Evolutionary conservation across 2,113 vertebrate species (phyloP), one percentile per base, ranked within the genome.

Genomic region (Heterotilapia buettikoferi): DNA sequence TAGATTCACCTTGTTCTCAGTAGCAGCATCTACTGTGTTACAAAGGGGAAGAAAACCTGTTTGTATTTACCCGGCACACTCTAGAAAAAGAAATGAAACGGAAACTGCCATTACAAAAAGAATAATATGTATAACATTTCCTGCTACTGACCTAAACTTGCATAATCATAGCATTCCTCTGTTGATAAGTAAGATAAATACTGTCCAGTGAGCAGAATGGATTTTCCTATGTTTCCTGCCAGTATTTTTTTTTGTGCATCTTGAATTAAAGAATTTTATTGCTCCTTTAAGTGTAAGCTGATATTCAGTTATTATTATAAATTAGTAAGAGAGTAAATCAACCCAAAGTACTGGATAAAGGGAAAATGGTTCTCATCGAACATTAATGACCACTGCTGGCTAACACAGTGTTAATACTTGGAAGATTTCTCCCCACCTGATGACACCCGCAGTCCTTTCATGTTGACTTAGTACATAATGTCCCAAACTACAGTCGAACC

Each of bases 151-250:
- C 82, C 87, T 91, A 71, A 66, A 61, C 80, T 85, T 90, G 86
- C 18, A 14, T 85, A 85, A 90, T 80, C 33, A 3, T 52, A 38
- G 29, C 83, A 82, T 91, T 89, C 91, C 84, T 86, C 9, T 83
- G 50, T 59, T 61, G 9, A 56, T 79, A 86, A 87, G 89, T 87
- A 88, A 92, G 83, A 40, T 33, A 59, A 13, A 84, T 92, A 93
- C 89, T 91, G 87, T 92, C 89, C 56, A 86, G 76, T 88, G 86
- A 84, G 63, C 87, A 21, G 10, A 63, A 86, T 68, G 85, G 53
- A 85, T 90, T 94, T 94, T 94, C 91, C 89, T 86, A 53, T 86
- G 54, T 10, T 26, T 76, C 31, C 80, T 88, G 82, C 82, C 87
- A 84, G 86, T 54, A 84, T 57, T 38, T 6, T 10, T 11, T 24